Conservation (phyloP, 2,113 vertebrate species). For the Upupa epops region DNA sequence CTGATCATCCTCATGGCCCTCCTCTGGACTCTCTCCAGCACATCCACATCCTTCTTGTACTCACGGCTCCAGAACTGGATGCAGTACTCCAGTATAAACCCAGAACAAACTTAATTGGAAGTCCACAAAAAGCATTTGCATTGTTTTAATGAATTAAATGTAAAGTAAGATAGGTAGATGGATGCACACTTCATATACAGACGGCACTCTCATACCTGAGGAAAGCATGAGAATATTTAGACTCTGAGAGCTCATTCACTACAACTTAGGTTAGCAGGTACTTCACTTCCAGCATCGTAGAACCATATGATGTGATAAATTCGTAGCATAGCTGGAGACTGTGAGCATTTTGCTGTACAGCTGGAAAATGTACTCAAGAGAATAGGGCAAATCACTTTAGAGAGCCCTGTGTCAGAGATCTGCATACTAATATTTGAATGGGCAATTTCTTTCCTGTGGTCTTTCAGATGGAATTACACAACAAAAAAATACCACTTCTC, state of each 20-base stretch:
- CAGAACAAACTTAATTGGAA: neutral
- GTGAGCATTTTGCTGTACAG: neutral
- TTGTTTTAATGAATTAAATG: neutral
- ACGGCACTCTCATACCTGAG: neutral
- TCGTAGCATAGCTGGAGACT: neutral
- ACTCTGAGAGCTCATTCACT: neutral
- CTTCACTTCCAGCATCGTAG: neutral
- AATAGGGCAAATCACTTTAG: neutral
- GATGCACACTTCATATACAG: neutral
- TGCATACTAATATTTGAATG: neutral
- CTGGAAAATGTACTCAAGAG: neutral
- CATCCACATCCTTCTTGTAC: too few species aligned
- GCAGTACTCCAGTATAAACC: too few species aligned
- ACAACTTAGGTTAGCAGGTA: neutral
- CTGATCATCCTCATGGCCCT: too few species aligned
- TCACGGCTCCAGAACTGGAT: too few species aligned
- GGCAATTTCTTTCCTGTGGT: neutral
- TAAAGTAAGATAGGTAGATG: neutral
- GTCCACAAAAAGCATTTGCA: fast-evolving
- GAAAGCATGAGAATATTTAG: neutral
- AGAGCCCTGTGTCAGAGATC: neutral
- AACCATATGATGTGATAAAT: neutral
- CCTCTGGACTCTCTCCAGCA: too few species aligned
- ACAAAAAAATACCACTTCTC: neutral
- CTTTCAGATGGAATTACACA: neutral